Evolutionary conservation across 92 coral and sea anemone species (phyloP).

Genomic region (Epizoanthus fatuus): DNA sequence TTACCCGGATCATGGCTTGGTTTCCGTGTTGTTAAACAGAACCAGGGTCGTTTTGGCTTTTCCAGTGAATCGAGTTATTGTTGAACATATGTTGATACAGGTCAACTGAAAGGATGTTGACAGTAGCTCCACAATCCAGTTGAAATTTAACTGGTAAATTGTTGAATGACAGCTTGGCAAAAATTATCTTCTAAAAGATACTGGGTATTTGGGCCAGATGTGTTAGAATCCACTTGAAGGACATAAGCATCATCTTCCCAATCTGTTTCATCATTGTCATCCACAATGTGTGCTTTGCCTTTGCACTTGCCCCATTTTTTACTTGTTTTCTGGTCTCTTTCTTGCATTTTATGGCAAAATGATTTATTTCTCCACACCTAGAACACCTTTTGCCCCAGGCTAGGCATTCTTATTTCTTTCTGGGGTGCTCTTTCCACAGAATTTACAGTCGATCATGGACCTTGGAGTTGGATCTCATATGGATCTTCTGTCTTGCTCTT

Average conservation of each 20-base stretch:
- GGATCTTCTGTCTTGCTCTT: neutral
- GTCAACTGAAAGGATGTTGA: neutral
- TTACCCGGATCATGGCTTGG: too few species aligned
- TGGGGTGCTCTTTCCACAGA: too few species aligned
- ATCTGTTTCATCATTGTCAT: neutral
- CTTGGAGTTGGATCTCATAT: neutral
- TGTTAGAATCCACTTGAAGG: neutral
- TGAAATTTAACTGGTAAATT: too few species aligned
- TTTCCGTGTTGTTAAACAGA: neutral
- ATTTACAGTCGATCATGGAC: neutral
- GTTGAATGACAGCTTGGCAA: too few species aligned
- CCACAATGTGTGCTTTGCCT: too few species aligned
- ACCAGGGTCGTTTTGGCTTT: neutral
- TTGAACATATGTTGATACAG: too few species aligned
- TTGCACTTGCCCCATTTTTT: too few species aligned
- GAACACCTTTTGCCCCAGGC: too few species aligned
- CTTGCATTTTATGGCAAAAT: too few species aligned
- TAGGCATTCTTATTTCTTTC: too few species aligned
- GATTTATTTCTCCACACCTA: too few species aligned
- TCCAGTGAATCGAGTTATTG: neutral
- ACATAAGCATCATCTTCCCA: neutral
- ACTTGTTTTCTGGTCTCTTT: too few species aligned
- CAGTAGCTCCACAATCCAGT: neutral
- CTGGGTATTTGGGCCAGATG: neutral
- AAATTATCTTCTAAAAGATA: neutral